These are phyloP conservation scores for Diphyllodes magnificus DNA, from an alignment of 2,113 vertebrate species.

Conservation along the genomic window DNA sequence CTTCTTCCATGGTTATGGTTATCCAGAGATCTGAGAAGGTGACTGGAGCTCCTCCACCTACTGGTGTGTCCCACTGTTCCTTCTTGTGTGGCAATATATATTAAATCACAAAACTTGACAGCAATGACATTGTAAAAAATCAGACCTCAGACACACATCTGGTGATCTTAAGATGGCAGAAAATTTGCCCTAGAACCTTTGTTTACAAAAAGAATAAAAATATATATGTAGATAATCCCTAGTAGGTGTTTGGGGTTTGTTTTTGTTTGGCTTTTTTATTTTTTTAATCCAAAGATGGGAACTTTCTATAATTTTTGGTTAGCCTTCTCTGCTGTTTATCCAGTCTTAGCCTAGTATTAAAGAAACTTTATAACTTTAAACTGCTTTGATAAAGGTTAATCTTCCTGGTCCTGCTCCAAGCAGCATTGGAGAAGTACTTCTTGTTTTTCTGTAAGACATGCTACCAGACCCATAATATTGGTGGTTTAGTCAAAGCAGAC, in stretches of 20 bases:
- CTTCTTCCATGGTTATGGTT: neutral
- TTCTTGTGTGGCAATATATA: neutral
- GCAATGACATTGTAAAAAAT: neutral
- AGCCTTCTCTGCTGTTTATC: neutral
- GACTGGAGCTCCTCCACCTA: neutral
- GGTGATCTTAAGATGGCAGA: neutral
- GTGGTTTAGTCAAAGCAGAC: neutral
- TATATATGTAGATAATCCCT: neutral
- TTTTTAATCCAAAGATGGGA: neutral
- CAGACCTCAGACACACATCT: neutral
- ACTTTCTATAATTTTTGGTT: neutral
- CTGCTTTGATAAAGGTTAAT: neutral
- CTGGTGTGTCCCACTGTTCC: neutral
- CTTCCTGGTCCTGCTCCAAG: neutral
- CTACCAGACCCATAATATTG: neutral
- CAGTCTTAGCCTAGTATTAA: neutral
- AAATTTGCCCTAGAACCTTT: neutral
- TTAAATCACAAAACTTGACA: neutral
- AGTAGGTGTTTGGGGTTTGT: neutral
- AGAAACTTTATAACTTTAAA: neutral
- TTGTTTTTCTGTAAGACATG: neutral
- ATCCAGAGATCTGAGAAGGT: neutral
- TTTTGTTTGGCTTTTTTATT: neutral
- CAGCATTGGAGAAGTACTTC: neutral
- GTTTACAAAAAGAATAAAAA: neutral